phyloP scores from a whole-genome alignment of 2,113 vertebrate species.

The Lates calcarifer region DNA sequence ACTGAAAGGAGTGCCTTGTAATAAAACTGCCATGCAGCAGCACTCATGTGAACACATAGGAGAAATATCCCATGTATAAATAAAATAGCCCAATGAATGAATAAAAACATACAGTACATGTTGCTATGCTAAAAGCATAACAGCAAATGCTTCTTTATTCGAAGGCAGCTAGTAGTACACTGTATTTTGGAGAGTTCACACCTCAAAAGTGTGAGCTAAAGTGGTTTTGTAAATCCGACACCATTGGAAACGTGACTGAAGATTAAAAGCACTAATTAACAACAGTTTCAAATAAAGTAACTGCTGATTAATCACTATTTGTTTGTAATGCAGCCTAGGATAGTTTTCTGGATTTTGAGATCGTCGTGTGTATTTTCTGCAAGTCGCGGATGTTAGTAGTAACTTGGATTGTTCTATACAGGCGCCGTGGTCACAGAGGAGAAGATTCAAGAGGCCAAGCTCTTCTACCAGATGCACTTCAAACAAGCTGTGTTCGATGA shows the following conservation, averaged over 20 bases:
- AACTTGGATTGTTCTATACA: slow-evolving; percentile 37
- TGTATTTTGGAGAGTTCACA: not conserved
- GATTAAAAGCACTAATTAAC: not conserved
- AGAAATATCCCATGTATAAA: too few species aligned
- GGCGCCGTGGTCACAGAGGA: slow-evolving; percentile 84
- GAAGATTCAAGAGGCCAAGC: slow-evolving; percentile 86
- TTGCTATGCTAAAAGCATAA: too few species aligned
- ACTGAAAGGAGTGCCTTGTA: not conserved
- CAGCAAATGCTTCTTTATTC: too few species aligned
- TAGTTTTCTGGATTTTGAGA: not conserved
- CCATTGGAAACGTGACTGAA: not conserved
- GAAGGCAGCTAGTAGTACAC: not conserved
- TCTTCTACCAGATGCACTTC: slow-evolving; percentile 86
- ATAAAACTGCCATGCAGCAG: not conserved
- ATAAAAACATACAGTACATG: not conserved
- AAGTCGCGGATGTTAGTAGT: not conserved
- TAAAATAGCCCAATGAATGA: not conserved
- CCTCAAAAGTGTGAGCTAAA: not conserved
- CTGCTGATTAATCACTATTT: not conserved
- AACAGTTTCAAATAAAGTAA: not conserved
- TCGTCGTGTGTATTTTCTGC: not conserved
- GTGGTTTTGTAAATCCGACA: not conserved
- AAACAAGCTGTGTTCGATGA: slow-evolving; percentile 84
- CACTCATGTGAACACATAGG: not conserved
- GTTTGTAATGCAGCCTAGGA: not conserved